Conservation (phyloP, 2,888 invertebrate species). For the Lissocephala sabroskyi region DNA sequence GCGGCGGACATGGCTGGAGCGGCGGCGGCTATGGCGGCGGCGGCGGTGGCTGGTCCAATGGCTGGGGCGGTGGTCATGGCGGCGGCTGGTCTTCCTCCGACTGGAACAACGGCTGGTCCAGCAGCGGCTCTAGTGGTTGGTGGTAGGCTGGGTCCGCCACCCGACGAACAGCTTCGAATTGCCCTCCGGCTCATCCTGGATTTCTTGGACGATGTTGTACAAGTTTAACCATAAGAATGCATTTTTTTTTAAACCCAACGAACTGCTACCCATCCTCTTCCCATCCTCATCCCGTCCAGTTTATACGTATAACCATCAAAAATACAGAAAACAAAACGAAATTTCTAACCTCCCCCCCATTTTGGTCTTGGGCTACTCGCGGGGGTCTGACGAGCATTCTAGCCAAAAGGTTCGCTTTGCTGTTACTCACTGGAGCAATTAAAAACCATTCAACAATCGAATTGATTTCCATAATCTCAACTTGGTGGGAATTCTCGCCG, state of each 20-base stretch:
- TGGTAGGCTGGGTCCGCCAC: conserved; percentile 14
- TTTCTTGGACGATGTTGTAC: neutral
- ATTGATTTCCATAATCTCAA: neutral
- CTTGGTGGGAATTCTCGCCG: too few relatives aligned
- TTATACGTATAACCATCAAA: neutral
- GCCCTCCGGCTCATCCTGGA: neutral
- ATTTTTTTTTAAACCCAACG: conserved; percentile 13
- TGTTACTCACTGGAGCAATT: conserved; percentile 26
- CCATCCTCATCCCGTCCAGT: too few relatives aligned
- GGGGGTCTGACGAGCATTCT: conserved; percentile 24
- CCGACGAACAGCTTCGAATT: neutral
- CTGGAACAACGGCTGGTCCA: conserved; percentile 22
- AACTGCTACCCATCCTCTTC: too few relatives aligned
- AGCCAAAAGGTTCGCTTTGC: conserved; percentile 16
- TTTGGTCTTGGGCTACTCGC: too few relatives aligned
- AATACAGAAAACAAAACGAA: too few relatives aligned
- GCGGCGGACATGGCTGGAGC: conserved; percentile 11
- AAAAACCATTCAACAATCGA: neutral
- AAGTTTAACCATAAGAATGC: neutral
- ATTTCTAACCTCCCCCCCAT: too few relatives aligned
- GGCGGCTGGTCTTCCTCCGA: conserved; percentile 36
- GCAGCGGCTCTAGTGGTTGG: conserved; percentile 36
- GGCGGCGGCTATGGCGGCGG: conserved; percentile 11
- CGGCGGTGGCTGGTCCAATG: conserved; percentile 15
- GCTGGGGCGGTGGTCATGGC: conserved; percentile 20